Evolutionary conservation across 2,797 vertebrate genomes (phyloP), one percentile per base, ranked within the genome.

Genomic region (Sphaeramia orbicularis): DNA sequence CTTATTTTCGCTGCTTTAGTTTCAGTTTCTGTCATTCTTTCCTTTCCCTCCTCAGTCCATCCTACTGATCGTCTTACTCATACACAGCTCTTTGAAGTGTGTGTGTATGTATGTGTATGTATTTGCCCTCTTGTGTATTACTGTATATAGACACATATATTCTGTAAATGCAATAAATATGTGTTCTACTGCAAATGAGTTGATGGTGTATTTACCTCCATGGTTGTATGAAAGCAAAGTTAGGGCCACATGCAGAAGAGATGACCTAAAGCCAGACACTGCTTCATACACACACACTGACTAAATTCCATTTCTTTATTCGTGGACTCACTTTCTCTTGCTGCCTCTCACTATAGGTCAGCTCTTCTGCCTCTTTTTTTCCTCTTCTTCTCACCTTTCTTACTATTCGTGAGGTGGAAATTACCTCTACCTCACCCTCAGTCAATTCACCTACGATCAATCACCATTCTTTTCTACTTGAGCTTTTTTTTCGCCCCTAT

Each of bases 251-350:
- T 62, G 52, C 41, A 69, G 50, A 27, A 78, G 60, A 56, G 54
- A 75, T 76, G 74, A 86, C 78, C 82, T 76, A 15, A 44, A 83
- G 71, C 54, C 57, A 75, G 47, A 59, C 19, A 54, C 71, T 55
- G 67, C 74, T 36, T 27, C 47, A 12, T 30, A 40, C n/a, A 24
- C 47, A 37, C 2, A 44, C 42, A 41, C 4, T 58, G 35, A 43
- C 3, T 10, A n/a, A 44, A 41, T 62, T 71, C 40, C 37, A 63
- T 53, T 47, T 43, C 32, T 43, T n/a, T 27, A 44, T 13, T 65
- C 10, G 0, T 15, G 59, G 6, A 32, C 8, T 48, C 55, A 2
- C 50, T 71, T 60, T 56, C 19, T 59, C 27, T 47, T 59, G 59
- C 4, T 12, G 19, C 27, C 10, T 66, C 18, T 50, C 16, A 6